Percentiles rank a stretch among this genome's conserved stretches.
Conservation (phyloP, 2,888 invertebrate species). For the Cremastinae sp. region DNA sequence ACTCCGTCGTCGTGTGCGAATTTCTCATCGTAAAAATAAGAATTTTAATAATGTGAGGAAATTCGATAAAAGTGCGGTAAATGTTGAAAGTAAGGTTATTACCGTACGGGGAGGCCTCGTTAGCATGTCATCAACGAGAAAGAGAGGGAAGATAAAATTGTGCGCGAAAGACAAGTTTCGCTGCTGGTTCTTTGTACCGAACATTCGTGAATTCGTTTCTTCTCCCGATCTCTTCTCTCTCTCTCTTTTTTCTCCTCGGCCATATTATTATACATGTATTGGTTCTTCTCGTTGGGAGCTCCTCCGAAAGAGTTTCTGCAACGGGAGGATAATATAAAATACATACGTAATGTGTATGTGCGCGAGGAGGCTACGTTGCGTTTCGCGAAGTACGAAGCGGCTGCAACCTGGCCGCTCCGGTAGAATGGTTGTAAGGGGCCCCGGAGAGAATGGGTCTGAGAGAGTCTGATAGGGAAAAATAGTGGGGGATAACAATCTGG, state of each 20-base stretch:
- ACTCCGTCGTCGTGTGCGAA: background rate
- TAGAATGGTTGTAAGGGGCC: slow-evolving; percentile 1
- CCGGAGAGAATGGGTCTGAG: slow-evolving; percentile 20
- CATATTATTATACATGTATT: slow-evolving; percentile 12
- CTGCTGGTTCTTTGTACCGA: slow-evolving; percentile 25
- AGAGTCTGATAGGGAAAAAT: slow-evolving; percentile 12
- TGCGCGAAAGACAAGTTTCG: slow-evolving; percentile 1
- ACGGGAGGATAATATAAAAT: slow-evolving; percentile 46
- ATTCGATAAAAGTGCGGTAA: background rate
- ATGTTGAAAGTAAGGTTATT: too few relatives aligned
- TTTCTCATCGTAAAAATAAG: too few relatives aligned
- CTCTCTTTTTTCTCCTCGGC: slow-evolving; percentile 12
- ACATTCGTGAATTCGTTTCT: slow-evolving; percentile 12
- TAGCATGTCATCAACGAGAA: slow-evolving; percentile 5
- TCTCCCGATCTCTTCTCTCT: slow-evolving; percentile 1
- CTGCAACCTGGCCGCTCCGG: slow-evolving; percentile 3
- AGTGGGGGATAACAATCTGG: slow-evolving; percentile 74
- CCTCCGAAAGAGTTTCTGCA: slow-evolving; percentile 24
- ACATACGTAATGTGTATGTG: slow-evolving; percentile 31
- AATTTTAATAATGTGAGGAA: background rate
- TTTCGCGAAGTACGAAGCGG: slow-evolving; percentile 33
- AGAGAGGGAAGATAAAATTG: slow-evolving; percentile 8
- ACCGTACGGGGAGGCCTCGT: slow-evolving; percentile 7
- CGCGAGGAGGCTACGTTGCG: slow-evolving; percentile 42
- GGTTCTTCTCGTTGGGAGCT: slow-evolving; percentile 4